Conservation (phyloP, 2,888 invertebrate genomes). For the Hypselothyrea guttata region DNA sequence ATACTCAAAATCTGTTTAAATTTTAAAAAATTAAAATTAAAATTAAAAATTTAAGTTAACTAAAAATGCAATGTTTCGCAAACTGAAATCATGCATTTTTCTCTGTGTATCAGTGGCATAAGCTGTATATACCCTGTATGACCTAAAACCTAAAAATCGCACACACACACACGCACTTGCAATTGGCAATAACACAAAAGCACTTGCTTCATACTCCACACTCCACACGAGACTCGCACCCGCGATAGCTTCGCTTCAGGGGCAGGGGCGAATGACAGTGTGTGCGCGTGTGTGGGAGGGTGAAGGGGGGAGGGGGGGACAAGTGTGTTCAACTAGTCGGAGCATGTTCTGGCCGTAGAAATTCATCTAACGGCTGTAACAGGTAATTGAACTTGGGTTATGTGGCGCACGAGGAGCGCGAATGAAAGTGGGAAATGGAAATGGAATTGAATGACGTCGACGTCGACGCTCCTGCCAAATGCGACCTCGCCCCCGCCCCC, state of each 20-base stretch:
- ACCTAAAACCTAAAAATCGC: neutral
- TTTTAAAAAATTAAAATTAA: no score
- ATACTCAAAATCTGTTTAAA: no score
- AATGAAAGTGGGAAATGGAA: constrained; percentile 33
- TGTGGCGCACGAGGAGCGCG: constrained; percentile 63
- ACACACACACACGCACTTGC: constrained; percentile 10
- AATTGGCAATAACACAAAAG: constrained; percentile 31
- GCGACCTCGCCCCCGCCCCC: constrained; percentile 26
- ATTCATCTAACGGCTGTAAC: constrained; percentile 82
- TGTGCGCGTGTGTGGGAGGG: neutral
- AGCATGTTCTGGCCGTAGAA: constrained; percentile 80
- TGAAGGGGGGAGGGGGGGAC: neutral
- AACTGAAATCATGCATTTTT: no score
- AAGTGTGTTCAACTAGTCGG: constrained; percentile 66
- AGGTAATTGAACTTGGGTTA: constrained; percentile 81
- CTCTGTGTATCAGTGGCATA: no score
- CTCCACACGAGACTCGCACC: constrained; percentile 21
- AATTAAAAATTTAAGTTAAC: no score
- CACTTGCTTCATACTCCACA: no score
- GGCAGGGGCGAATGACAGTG: constrained; percentile 1
- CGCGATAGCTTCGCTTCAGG: constrained; percentile 11
- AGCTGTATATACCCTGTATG: no score
- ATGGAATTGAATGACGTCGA: constrained; percentile 73
- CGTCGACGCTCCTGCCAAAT: constrained; percentile 50
- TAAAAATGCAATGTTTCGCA: no score